Percentiles rank a stretch among this genome's conserved stretches.
These are phyloP conservation scores for Toxotes lorentzi DNA, from an alignment of 2,797 vertebrate genomes.

Conservation along the genomic window DNA sequence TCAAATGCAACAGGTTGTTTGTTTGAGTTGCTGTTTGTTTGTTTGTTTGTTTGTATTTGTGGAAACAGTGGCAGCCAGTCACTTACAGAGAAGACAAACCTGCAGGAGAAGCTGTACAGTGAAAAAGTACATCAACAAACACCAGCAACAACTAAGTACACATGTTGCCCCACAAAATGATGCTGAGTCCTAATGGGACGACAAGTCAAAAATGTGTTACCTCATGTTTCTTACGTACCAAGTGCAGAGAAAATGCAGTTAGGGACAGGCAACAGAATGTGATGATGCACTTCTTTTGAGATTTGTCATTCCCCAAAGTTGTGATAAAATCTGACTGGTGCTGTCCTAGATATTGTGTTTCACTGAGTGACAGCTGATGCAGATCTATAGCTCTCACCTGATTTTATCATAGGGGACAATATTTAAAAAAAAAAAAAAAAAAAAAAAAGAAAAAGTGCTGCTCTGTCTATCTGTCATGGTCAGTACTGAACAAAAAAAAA, in stretches of 20 bases:
- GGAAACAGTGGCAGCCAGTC: constrained; percentile 13
- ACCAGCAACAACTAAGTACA: constrained; percentile 23
- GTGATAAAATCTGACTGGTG: constrained; percentile 33
- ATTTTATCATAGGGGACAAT: constrained; percentile 45
- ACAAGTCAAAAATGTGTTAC: constrained; percentile 37
- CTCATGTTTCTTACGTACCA: constrained; percentile 9
- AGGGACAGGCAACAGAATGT: constrained; percentile 3
- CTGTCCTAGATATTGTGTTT: constrained; percentile 42
- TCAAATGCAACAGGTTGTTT: constrained; percentile 35
- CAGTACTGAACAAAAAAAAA: constrained; percentile 31
- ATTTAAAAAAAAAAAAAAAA: too few species aligned
- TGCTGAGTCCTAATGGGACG: constrained; percentile 59
- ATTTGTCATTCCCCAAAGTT: constrained; percentile 1
- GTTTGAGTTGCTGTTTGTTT: constrained; percentile 26
- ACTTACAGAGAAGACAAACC: constrained; percentile 25
- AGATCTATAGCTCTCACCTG: constrained; percentile 34
- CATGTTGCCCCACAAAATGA: constrained; percentile 39
- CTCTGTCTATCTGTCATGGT: constrained; percentile 58
- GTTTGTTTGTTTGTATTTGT: constrained; percentile 20
- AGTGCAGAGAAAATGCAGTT: background rate
- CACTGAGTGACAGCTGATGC: constrained; percentile 40
- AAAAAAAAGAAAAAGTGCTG: background rate
- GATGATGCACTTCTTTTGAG: constrained; percentile 15
- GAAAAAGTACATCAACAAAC: constrained; percentile 33
- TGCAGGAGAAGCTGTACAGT: constrained; percentile 31